Evolutionary conservation across 2,888 invertebrate species (phyloP), one percentile per base, ranked within the genome.

Genomic region (Netelia fuscicornis): DNA sequence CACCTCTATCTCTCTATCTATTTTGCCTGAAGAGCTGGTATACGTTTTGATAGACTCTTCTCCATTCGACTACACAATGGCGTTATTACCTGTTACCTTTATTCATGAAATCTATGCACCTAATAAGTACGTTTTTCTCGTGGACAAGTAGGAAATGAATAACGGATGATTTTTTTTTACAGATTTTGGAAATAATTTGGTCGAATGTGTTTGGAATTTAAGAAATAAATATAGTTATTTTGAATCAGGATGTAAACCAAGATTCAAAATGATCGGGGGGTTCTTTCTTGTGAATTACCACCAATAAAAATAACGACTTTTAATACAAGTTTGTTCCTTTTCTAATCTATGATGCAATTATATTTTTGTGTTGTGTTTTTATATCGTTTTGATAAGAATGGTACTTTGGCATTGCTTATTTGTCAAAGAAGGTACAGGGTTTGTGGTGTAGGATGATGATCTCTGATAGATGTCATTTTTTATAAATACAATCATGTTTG

Each of bases 401-500:
- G 0, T 30, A 30, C 6, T 30, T 5, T 30, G 30, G 5, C 30
- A 30, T 3, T 30, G 2, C 30, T 30, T 30, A 5, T 30, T 30
- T 30, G 30, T 30, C 30, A 30, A 30, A 30, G 30, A 30, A 30
- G 30, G 30, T 30, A 5, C 30, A 30, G 71, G 65, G 77, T 81
- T 86, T 64, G 25, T 25, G 17, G 54, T 77, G 56, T 42, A 20
- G 56, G 1, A 48, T 44, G 71, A 60, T 68, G 75, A 80, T 25
- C 82, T 9, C 85, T 89, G 89, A 89, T 89, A 75, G 83, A 89
- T 89, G 78, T 85, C 65, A 64, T 80, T 85, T 86, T 88, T 87
- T 86, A 88, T 87, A 89, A 90, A 89, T 90, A 91, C 90, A 56
- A 56, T 87, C 87, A 88, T 88, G 87, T 68, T 52, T 64, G 58